Percentiles rank a stretch among this genome's conserved stretches.
Evolutionary conservation across 2,113 vertebrate genomes (phyloP).

Genomic region (Sturnus vulgaris): DNA sequence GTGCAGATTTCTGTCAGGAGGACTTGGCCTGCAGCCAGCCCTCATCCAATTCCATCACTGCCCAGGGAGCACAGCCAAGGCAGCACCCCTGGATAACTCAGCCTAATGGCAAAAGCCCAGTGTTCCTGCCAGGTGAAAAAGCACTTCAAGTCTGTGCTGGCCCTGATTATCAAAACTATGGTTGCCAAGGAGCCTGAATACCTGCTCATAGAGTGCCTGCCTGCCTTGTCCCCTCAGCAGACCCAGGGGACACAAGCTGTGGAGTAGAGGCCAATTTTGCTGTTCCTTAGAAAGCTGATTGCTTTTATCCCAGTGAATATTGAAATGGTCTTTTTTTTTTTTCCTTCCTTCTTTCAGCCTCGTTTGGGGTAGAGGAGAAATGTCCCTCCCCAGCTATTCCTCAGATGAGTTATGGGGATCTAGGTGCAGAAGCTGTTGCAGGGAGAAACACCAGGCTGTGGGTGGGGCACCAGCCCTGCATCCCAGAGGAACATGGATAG

Average conservation of each 20-base stretch:
- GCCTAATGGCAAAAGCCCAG: neutral
- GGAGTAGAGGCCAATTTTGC: neutral
- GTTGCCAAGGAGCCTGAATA: conserved; percentile 29
- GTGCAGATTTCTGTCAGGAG: neutral
- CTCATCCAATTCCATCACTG: neutral
- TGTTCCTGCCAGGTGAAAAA: neutral
- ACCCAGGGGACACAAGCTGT: neutral
- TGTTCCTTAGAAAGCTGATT: neutral
- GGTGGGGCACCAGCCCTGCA: neutral
- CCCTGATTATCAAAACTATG: conserved; percentile 25
- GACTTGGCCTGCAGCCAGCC: neutral
- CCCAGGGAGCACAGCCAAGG: neutral
- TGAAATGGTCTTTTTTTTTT: neutral
- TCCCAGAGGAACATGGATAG: neutral
- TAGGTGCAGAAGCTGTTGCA: neutral
- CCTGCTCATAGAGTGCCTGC: neutral
- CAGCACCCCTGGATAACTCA: neutral
- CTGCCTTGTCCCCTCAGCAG: neutral
- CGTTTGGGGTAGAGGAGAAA: neutral
- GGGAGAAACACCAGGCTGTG: neutral
- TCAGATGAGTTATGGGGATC: neutral
- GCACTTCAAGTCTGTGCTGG: neutral
- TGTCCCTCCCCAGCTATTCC: neutral
- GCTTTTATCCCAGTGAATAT: neutral
- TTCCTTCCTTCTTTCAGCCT: neutral